Evolutionary conservation across 1,140 invertebrate species (phyloP), one percentile per base, ranked within the genome.

Genomic region (Zeugodacus cucurbitae): DNA sequence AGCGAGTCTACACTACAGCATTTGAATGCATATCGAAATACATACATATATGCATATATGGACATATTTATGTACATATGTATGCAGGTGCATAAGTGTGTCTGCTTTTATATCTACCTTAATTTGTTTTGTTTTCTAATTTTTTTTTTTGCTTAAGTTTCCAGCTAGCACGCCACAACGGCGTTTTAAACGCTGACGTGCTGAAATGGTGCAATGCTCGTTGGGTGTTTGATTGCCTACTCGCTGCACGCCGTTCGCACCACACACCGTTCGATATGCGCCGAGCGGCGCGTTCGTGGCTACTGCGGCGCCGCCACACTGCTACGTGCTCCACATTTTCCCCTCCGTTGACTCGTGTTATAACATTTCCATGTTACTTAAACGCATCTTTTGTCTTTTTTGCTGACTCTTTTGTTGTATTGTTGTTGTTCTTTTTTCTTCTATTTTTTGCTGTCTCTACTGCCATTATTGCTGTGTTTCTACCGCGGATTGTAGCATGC

Each of bases 241-340:
- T 20, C 70, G 37, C 70, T 37, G 70, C 20, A 74, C 14, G 20
- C 37, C 34, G 34, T 20, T 8, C n/a, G 20, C 58, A n/a, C 7
- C 26, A 34, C 10, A 54, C 70, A 74, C 11, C 70, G 70, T 22
- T 74, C 70, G 70, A 37, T 22, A 29, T 41, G 37, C 70, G 17
- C 64, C 26, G n/a, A 26, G 62, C 62, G 14, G 1, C 67, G 67
- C 29, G 11, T 32, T 14, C 26, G 11, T 11, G 62, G 26, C 62
- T 29, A 26, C 62, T 67, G 62, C 62, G n/a, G 26, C 29, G 64
- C 26, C 64, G 64, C 64, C 64, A 29, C 32, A 34, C 64, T 70
- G 64, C 64, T 70, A 70, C 64, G 64, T 70, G 64, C 70, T 74
- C 70, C 70, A 74, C 70, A 74, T 74, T 74, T 74, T 74, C 70